Evolutionary conservation across 64 coral and sea anemone genomes (phyloP).

Genomic region (Platygyra sinensis): DNA sequence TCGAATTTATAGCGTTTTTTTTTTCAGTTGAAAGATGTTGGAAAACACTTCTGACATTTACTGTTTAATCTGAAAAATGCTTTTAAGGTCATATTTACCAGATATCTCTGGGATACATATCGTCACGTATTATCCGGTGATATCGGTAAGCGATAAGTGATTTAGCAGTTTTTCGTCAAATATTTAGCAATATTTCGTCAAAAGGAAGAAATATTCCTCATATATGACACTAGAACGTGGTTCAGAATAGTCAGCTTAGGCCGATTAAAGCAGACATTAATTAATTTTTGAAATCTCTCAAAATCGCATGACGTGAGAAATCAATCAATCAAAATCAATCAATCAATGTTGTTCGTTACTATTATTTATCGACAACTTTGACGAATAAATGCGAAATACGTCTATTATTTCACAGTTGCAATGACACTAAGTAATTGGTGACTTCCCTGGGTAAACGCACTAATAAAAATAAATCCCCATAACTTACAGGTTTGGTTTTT

Average conservation of each 20-base stretch:
- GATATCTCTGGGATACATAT: no score
- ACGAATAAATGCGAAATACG: not conserved
- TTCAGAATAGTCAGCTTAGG: not conserved
- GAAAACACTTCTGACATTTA: no score
- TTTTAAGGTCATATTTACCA: no score
- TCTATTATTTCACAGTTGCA: not conserved
- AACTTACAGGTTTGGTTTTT: not conserved
- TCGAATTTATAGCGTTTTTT: no score
- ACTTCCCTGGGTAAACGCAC: not conserved
- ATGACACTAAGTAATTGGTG: not conserved
- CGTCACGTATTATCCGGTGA: no score
- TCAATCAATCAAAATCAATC: constrained; percentile 3
- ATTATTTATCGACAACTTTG: constrained; percentile 10
- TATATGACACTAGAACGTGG: not conserved
- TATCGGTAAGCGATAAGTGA: no score
- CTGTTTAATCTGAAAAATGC: no score
- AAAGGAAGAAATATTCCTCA: not conserved
- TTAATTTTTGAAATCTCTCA: not conserved
- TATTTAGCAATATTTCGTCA: no score
- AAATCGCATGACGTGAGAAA: not conserved
- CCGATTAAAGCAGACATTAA: no score
- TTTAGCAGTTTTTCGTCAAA: no score
- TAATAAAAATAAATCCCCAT: not conserved
- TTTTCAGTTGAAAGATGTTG: no score
- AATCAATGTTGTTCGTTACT: not conserved